Base-by-base conservation (phyloP, 2,888 invertebrate genomes). In the Ligdia adustata region DNA sequence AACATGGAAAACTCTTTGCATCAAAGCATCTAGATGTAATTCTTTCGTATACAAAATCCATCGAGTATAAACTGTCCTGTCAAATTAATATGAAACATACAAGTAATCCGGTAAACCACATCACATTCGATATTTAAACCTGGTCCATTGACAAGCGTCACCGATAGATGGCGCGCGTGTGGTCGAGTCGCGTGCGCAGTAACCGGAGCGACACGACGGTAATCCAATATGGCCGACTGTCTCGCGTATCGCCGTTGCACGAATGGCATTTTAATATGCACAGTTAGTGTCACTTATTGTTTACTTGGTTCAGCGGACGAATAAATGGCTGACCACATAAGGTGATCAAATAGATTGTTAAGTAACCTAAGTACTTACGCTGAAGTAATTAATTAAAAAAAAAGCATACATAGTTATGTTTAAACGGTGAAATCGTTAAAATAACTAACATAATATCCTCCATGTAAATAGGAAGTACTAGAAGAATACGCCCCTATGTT, bases 111-210 rank as follows among this genome's bases (percentile, higher is more conserved):
- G 69, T 74, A 68, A 69, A 66, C 72, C 74, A 70, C 75, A 75
- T 73, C 75, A 70, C 74, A 74, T 72, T 67, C 64, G 68, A 69
- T 75, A 71, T 69, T 69, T 66, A 65, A 70, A 68, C 66, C 71
- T 54, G 58, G 57, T 59, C 5, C 31, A 43, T 9, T 9, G 6
- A 11, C 38, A 15, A 32, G 42, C 37, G 27, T 38, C 38, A 38
- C 42, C 38, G 28, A 72, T 83, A 87, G 86, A 88, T 85, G 85
- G 80, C 87, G 87, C 79, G 86, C 79, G 89, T 87, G 90, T 88
- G 89, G 88, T 82, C 88, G 73, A 75, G 85, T 83, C 88, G 87
- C 89, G 89, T 87, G 89, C 89, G 87, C 87, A 78, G 82, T 78
- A 87, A 88, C 87, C 86, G 79, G 82, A 88, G 84, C 81, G 86